phyloP scores from a whole-genome alignment of 2,888 invertebrate genomes.

The Petrolisthes manimaculis region DNA sequence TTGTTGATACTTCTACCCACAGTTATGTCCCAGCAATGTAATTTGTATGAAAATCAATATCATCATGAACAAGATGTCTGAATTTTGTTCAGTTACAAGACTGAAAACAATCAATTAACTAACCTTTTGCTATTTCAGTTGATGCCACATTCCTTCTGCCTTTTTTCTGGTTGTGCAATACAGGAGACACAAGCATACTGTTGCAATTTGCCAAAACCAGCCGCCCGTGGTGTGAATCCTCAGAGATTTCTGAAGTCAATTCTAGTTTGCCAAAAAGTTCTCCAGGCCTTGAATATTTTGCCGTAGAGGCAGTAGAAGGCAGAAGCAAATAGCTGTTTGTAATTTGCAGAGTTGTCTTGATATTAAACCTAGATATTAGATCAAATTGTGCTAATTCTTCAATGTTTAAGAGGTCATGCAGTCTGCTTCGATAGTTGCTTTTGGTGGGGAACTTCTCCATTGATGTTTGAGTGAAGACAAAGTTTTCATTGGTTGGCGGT shows the following conservation, averaged over 20 bases:
- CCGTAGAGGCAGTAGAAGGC: constrained; percentile 68
- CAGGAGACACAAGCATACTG: constrained; percentile 75
- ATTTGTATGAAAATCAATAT: no score
- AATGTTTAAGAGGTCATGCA: constrained; percentile 81
- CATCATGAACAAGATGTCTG: no score
- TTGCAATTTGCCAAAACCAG: constrained; percentile 83
- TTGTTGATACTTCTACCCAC: no score
- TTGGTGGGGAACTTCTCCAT: constrained; percentile 72
- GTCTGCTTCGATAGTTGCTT: constrained; percentile 80
- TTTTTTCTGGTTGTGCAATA: neutral
- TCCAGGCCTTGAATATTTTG: constrained; percentile 78
- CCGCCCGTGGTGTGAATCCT: constrained; percentile 85
- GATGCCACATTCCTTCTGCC: neutral
- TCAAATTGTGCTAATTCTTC: constrained; percentile 84
- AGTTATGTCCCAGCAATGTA: no score
- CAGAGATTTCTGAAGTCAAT: constrained; percentile 81
- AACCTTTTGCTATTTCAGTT: neutral
- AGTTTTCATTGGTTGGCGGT: constrained; percentile 77
- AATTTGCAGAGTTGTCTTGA: constrained; percentile 76
- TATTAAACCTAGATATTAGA: constrained; percentile 78
- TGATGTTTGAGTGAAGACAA: constrained; percentile 78
- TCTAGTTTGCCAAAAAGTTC: constrained; percentile 82
- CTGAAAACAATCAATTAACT: neutral
- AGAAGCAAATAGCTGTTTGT: constrained; percentile 79
- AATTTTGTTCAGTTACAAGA: no score